phyloP scores from a whole-genome alignment of 2,113 vertebrate species.

The Ahaetulla prasina region DNA sequence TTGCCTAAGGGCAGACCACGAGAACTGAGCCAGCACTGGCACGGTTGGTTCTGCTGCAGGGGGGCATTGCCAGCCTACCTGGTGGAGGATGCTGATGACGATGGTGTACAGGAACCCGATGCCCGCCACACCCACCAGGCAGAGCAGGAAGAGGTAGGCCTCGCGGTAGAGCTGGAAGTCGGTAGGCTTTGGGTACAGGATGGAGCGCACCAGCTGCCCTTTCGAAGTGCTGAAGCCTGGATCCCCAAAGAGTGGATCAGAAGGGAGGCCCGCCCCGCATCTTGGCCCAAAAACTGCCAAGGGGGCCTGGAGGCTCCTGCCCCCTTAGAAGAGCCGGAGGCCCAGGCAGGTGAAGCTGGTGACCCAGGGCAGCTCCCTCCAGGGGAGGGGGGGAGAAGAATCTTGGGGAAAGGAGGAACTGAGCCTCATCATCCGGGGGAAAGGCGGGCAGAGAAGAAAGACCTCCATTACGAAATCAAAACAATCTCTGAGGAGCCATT shows the following conservation, averaged over 20 bases:
- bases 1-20: not conserved
- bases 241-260: not conserved
- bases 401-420: not conserved
- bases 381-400: fast-evolving
- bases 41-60: not conserved
- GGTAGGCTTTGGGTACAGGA: conserved; percentile 96
- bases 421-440: not conserved
- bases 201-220: conserved; percentile 94
- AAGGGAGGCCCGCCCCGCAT: not conserved
- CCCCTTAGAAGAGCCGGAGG: not conserved
- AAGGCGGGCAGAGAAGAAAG: not conserved
- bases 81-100: conserved; percentile 81
- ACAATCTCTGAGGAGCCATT: not conserved
- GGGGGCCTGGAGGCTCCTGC: not conserved
- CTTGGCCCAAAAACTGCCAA: not conserved
- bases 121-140: conserved; percentile 88
- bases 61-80: conserved; percentile 65
- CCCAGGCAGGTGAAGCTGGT: not conserved
- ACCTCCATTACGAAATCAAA: too few species aligned
- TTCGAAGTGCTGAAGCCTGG: conserved; percentile 95
- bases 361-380: not conserved
- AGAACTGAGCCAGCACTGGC: too few species aligned
- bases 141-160: conserved; percentile 93
- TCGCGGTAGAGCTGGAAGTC: conserved; percentile 98
- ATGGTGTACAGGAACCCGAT: conserved; percentile 93